Percentiles rank a stretch among this genome's conserved stretches.
Conservation (phyloP, 2,797 vertebrate genomes). For the Characodon lateralis region DNA sequence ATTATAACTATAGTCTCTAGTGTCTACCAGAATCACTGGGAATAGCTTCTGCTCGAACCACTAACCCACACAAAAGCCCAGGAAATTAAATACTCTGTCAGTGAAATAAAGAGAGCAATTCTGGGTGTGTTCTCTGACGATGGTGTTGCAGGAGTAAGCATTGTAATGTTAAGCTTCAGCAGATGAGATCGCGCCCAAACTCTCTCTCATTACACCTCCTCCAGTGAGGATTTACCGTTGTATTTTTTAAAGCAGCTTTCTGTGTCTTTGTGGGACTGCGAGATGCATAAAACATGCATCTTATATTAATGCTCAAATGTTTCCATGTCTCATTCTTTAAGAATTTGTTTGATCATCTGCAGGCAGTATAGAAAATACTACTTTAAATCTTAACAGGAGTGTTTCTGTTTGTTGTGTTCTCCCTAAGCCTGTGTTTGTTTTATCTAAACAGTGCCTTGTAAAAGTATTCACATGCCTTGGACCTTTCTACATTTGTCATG, state of each 20-base stretch:
- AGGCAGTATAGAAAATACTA: not conserved
- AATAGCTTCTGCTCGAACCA: slow-evolving; percentile 68
- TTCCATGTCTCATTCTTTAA: not conserved
- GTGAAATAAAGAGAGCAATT: slow-evolving; percentile 72
- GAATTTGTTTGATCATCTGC: not conserved
- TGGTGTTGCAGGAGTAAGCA: slow-evolving; percentile 43
- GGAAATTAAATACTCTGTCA: slow-evolving; percentile 69
- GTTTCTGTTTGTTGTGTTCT: not conserved
- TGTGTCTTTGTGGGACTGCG: not conserved
- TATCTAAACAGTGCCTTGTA: not conserved
- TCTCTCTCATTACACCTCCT: slow-evolving; percentile 54
- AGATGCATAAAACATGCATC: not conserved
- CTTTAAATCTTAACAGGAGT: not conserved
- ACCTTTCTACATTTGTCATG: too few species aligned
- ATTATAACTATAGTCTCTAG: slow-evolving; percentile 21
- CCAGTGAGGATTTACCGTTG: slow-evolving; percentile 47
- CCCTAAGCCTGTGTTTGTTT: not conserved
- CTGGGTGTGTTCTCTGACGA: slow-evolving; percentile 44
- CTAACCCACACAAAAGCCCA: slow-evolving; percentile 65
- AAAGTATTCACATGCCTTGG: not conserved
- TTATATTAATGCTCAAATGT: slow-evolving; percentile 7
- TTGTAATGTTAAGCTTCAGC: slow-evolving; percentile 59
- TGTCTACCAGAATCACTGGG: slow-evolving; percentile 66
- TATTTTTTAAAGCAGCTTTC: slow-evolving; percentile 33
- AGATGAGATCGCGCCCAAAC: slow-evolving; percentile 43